Conservation (phyloP, 2,797 vertebrate genomes). For the Sebastes hopkinsi region DNA sequence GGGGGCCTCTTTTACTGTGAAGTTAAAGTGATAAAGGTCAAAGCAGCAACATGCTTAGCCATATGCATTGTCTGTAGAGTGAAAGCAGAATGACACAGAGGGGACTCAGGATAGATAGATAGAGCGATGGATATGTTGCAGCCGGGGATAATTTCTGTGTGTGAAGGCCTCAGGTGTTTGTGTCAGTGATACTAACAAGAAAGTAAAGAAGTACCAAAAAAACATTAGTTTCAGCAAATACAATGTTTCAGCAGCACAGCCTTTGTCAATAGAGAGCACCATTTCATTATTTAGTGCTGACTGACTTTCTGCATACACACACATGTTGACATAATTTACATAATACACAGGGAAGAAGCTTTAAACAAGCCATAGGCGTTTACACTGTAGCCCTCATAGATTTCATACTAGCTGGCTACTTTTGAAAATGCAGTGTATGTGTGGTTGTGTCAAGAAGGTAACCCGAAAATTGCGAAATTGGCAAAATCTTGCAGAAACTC, state of each 20-base stretch:
- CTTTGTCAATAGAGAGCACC: not conserved
- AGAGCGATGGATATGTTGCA: not conserved
- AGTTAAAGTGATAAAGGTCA: slow-evolving; percentile 34
- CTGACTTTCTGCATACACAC: not conserved
- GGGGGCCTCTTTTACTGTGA: slow-evolving; percentile 25
- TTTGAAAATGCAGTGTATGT: not conserved
- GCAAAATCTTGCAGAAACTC: no score
- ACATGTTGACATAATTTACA: not conserved
- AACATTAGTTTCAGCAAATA: not conserved
- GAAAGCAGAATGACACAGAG: not conserved
- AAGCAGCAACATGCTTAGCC: not conserved
- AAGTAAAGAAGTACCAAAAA: no score
- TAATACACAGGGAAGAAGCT: not conserved
- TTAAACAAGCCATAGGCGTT: not conserved
- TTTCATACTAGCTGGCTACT: not conserved
- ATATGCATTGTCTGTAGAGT: not conserved
- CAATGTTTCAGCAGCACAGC: not conserved
- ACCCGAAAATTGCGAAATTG: no score
- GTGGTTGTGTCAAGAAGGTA: no score
- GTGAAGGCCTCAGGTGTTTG: not conserved
- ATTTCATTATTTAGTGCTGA: not conserved
- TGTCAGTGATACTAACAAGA: not conserved
- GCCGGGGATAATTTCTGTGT: not conserved
- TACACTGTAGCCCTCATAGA: not conserved
- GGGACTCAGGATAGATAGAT: no score